Percentiles rank a stretch among this genome's conserved stretches.
These are phyloP conservation scores for Lasius fuliginosus DNA, from an alignment of 2,888 invertebrate genomes.

Conservation along the genomic window DNA sequence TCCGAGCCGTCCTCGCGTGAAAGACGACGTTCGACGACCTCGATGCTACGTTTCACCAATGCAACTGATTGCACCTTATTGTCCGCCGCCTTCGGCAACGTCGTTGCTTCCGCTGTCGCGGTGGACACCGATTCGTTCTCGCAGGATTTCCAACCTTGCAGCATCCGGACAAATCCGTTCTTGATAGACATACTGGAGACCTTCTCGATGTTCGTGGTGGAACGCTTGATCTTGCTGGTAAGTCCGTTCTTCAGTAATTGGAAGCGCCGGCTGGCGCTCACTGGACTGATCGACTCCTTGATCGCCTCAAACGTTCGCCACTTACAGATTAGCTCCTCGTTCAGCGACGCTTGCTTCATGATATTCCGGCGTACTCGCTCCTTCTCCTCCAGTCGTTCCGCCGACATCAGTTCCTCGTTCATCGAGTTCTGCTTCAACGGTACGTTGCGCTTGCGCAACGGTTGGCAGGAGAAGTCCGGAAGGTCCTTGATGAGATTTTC, in stretches of 20 bases:
- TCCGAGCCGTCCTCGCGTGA: conserved; percentile 96
- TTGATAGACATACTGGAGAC: conserved; percentile 91
- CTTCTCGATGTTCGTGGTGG: conserved; percentile 94
- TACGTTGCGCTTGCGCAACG: conserved; percentile 86
- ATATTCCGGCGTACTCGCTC: conserved; percentile 94
- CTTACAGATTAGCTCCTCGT: conserved; percentile 94
- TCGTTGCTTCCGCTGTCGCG: conserved; percentile 44
- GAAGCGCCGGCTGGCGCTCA: conserved; percentile 91
- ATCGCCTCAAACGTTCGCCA: conserved; percentile 90
- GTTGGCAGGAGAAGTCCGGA: conserved; percentile 88
- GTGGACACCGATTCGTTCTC: conserved; percentile 76
- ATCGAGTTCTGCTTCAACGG: conserved; percentile 94
- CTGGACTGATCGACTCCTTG: conserved; percentile 91
- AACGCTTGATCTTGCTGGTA: conserved; percentile 94
- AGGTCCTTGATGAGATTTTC: conserved; percentile 86
- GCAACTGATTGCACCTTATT: conserved; percentile 51
- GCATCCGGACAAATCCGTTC: conserved; percentile 93
- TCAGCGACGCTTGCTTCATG: conserved; percentile 95
- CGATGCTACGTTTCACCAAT: conserved; percentile 76
- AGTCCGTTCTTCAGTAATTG: conserved; percentile 93
- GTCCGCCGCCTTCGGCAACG: conserved; percentile 58
- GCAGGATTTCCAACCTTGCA: conserved; percentile 88
- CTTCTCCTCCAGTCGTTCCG: conserved; percentile 94
- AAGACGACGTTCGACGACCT: conserved; percentile 89
- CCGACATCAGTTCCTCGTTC: conserved; percentile 96